These are phyloP conservation scores for Cassiopea xamachana DNA, from an alignment of 30 jellyfish, hydroid and myxozoan genomes.

Conservation along the genomic window DNA sequence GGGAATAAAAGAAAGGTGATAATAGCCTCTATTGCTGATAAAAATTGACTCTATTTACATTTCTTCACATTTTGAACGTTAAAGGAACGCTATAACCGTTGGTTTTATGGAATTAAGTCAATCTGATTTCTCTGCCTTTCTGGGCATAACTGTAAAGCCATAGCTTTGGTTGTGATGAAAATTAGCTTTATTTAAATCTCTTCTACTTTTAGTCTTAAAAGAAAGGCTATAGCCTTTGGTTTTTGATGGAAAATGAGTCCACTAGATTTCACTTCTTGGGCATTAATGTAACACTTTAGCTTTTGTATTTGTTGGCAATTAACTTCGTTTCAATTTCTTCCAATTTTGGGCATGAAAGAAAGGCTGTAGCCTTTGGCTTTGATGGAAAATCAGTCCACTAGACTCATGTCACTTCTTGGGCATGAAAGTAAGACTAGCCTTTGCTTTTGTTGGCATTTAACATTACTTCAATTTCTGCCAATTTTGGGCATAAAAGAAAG, in stretches of 20 bases:
- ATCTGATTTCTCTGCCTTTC: not conserved
- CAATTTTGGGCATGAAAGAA: not conserved
- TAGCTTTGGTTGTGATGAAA: not conserved
- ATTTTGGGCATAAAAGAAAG: not conserved
- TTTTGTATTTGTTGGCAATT: not conserved
- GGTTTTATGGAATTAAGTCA: not conserved
- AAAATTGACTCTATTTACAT: not conserved
- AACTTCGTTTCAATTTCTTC: not conserved
- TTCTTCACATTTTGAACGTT: no score
- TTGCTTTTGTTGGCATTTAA: not conserved
- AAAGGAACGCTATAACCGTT: not conserved
- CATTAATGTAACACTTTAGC: not conserved
- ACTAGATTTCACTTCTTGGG: not conserved
- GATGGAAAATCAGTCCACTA: not conserved
- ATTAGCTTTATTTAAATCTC: not conserved
- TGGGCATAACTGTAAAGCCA: not conserved
- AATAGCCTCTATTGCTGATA: no score
- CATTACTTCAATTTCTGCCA: not conserved
- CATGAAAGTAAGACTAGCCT: no score
- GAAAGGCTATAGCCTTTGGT: not conserved
- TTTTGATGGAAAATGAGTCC: not conserved
- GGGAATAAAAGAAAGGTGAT: not conserved
- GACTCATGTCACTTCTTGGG: not conserved
- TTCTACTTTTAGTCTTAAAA: not conserved
- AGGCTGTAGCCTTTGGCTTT: not conserved